These are phyloP conservation scores for Drosophila varians DNA, from an alignment of 1,140 invertebrate species.

Conservation along the genomic window DNA sequence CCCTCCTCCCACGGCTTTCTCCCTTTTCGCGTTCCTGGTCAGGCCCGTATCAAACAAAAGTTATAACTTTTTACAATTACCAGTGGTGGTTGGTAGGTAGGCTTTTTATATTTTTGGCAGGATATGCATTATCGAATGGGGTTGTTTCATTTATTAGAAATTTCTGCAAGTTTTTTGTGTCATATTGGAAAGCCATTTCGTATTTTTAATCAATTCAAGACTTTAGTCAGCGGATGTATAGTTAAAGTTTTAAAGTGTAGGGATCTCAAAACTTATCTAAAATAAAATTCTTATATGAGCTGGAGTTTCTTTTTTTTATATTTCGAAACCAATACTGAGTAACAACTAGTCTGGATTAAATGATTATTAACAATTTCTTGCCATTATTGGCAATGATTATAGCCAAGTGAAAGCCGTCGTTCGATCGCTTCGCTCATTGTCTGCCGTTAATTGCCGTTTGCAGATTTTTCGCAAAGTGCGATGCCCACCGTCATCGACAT, in stretches of 20 bases:
- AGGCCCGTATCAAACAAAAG: constrained; percentile 61
- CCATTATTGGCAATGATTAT: constrained; percentile 64
- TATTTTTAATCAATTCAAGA: no score
- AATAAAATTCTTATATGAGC: no score
- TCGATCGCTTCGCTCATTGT: constrained; percentile 45
- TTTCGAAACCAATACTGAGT: no score
- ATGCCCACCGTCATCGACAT: constrained; percentile 12
- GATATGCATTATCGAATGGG: constrained; percentile 1
- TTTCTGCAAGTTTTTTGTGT: background rate
- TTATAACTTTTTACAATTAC: constrained; percentile 67
- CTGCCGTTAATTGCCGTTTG: constrained; percentile 64
- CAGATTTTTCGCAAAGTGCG: constrained; percentile 37
- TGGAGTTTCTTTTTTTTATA: no score
- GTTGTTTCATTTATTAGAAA: background rate
- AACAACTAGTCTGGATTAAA: background rate
- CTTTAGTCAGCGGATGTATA: no score
- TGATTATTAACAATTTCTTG: background rate
- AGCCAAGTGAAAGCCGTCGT: constrained; percentile 51
- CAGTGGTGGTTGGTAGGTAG: constrained; percentile 18
- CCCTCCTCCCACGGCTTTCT: background rate
- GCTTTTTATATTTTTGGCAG: constrained; percentile 46
- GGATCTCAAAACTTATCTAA: no score
- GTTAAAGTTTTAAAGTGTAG: no score
- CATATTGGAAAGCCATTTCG: background rate
- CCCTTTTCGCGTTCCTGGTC: constrained; percentile 26